phyloP scores from a whole-genome alignment of 1,140 invertebrate species.

The Phortica variegata region DNA sequence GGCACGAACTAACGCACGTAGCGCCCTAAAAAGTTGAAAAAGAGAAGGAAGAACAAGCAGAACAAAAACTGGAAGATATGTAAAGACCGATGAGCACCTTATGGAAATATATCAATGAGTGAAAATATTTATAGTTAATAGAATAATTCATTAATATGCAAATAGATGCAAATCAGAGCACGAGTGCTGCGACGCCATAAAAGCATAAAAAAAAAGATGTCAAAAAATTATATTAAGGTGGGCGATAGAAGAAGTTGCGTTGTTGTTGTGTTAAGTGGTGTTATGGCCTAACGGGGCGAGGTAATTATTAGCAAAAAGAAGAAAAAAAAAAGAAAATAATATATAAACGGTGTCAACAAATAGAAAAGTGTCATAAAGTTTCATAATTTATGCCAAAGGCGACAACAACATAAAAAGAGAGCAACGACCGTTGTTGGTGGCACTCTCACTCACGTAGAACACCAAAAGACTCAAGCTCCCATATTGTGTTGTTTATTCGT shows the following conservation, averaged over 20 bases:
- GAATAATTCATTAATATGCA: conserved; percentile 40
- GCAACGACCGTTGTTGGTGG: conserved; percentile 13
- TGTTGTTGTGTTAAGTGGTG: conserved; percentile 9
- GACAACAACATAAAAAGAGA: conserved; percentile 26
- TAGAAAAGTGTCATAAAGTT: conserved; percentile 20
- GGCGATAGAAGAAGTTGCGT: background rate
- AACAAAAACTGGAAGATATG: background rate
- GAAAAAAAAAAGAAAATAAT: conserved; percentile 45
- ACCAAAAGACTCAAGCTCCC: background rate
- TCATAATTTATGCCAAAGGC: conserved; percentile 47
- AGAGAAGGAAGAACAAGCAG: conserved; percentile 6
- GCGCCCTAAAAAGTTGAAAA: too few species aligned
- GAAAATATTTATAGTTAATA: conserved; percentile 48
- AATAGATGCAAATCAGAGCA: conserved; percentile 49
- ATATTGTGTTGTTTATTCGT: too few species aligned
- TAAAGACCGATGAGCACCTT: conserved; percentile 4
- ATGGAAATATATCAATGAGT: conserved; percentile 33
- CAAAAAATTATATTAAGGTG: background rate
- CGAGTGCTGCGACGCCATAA: conserved; percentile 14
- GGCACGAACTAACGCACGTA: too few species aligned
- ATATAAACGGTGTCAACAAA: conserved; percentile 5
- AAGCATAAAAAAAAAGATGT: conserved; percentile 2
- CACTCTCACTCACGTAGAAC: conserved; percentile 45
- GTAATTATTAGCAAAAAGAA: conserved; percentile 51
- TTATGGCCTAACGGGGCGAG: background rate